Evolutionary conservation across 2,888 invertebrate genomes (phyloP), one percentile per base, ranked within the genome.

Genomic region (Drosophila subsilvestris): DNA sequence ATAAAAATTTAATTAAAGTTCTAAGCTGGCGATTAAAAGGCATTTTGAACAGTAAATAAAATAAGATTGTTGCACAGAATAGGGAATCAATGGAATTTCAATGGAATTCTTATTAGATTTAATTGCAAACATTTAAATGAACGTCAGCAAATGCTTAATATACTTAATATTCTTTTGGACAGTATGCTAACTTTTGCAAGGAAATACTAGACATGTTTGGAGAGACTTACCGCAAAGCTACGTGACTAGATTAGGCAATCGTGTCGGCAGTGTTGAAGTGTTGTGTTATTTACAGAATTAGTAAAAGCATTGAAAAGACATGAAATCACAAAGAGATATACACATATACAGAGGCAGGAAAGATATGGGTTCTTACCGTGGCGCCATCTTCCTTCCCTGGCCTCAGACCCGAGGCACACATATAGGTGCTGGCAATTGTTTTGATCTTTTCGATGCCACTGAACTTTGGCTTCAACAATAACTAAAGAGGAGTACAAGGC

Each of bases 391-490:
- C 97, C 80, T 97, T 96, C 17, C 97, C 97, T 0, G 98, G 98
- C 58, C 96, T 94, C 18, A 99, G 93, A 0, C 99, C 99, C 0
- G 98, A 97, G 0, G 99, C 99, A 53, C 98, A 95, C 99, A 99
- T 99, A 90, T 99, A 99, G 0, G 99, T 99, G 91, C 98, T 98
- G 14, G 98, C 98, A 66, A 99, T 99, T 0, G 99, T 99, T 92
- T 99, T 99, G 60, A 99, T 99, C 92, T 99, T 99, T 93, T 99
- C 99, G 81, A 99, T 98, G 78, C 96, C 95, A 90, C 98, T 98
- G 92, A 97, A 99, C 90, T 98, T 98, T 0, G 98, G 97, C 90
- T 98, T 98, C 51, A 97, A 93, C 37, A 99, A 93, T 43, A 99
- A 93, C 97, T 92, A 62, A 14, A 79, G 50, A 0, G 7, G n/a